A percentile compares a stretch with the other conserved stretches of the same genome.
Evolutionary conservation across 2,888 invertebrate species (phyloP).

Genomic region (Macrostomum cliftonense): DNA sequence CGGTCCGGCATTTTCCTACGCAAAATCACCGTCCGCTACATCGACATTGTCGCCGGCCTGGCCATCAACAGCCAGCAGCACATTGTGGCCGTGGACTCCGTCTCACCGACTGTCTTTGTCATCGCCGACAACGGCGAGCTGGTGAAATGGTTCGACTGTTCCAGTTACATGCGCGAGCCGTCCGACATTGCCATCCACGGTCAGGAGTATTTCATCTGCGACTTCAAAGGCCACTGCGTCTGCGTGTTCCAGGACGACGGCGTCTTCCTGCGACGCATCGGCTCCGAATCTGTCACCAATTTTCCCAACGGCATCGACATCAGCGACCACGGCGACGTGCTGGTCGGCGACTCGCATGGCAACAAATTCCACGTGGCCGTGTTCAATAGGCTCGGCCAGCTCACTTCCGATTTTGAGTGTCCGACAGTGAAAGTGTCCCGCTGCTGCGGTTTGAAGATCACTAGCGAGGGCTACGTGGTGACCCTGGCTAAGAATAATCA

Average conservation of each 20-base stretch:
- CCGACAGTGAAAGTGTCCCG: conserved; percentile 92
- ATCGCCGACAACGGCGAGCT: conserved; percentile 76
- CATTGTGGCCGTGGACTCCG: conserved; percentile 88
- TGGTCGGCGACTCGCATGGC: conserved; percentile 88
- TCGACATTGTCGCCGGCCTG: conserved; percentile 59
- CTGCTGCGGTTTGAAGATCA: conserved; percentile 89
- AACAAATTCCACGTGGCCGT: conserved; percentile 93
- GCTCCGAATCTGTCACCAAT: conserved; percentile 80
- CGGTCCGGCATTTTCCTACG: conserved; percentile 82
- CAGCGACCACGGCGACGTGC: conserved; percentile 81
- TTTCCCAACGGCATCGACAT: conserved; percentile 95
- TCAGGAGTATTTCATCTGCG: conserved; percentile 72
- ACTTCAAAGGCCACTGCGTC: conserved; percentile 91
- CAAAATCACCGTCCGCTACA: conserved; percentile 57
- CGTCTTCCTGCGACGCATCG: conserved; percentile 69
- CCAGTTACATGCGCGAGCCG: conserved; percentile 88
- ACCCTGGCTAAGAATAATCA: conserved; percentile 92
- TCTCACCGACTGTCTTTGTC: conserved; percentile 83
- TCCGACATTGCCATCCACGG: conserved; percentile 87
- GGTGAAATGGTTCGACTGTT: conserved; percentile 87
- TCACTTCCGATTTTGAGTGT: conserved; percentile 64
- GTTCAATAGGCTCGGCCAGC: conserved; percentile 62
- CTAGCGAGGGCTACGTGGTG: conserved; percentile 73
- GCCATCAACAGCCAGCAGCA: conserved; percentile 66
- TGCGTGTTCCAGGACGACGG: conserved; percentile 75